Evolutionary conservation across 2,888 invertebrate species (phyloP), one percentile per base, ranked within the genome.

Genomic region (Ochlodes sylvanus): DNA sequence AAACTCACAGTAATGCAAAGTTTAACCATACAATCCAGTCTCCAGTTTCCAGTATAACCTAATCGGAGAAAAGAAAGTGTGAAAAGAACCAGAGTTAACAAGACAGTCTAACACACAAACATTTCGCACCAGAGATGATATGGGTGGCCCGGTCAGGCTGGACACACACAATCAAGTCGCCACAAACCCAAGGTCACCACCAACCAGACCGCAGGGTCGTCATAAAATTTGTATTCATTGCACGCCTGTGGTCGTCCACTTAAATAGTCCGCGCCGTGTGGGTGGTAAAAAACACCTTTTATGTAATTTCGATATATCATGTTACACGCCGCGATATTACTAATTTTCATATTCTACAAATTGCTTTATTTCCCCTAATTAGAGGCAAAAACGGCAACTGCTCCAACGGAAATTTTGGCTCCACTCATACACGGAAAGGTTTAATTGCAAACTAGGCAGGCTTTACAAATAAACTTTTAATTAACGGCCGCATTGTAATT

Each of bases 341-440:
- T 76, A 75, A 77, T 77, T 72, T 74, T 74, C 68, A 52, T 70
- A 70, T 67, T 70, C 64, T 70, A 71, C 73, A 61, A 76, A 77
- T 80, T 75, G 72, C 71, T 76, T 77, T 77, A 76, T 78, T 77
- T 73, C 72, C 70, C 71, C 64, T 71, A 74, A 79, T 79, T 73
- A 73, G 68, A 52, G 54, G 56, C 54, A 69, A 74, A 74, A 61
- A 38, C 21, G 21, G 47, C 47, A 38, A 68, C 50, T 15, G 50
- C 47, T 41, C 34, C 44, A 56, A 56, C 68, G 32, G 52, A 42
- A 52, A 54, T 62, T 21, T 55, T 62, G 62, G 62, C 47, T 56
- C 54, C 3, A 38, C 44, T 47, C 61, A 52, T 62, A 55, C 19
- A 27, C 55, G 61, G 21, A 54, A 38, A 55, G 60, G 55, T 55